These are phyloP conservation scores for Bergia puertoricense DNA, from an alignment of 92 coral and sea anemone species.

Conservation along the genomic window DNA sequence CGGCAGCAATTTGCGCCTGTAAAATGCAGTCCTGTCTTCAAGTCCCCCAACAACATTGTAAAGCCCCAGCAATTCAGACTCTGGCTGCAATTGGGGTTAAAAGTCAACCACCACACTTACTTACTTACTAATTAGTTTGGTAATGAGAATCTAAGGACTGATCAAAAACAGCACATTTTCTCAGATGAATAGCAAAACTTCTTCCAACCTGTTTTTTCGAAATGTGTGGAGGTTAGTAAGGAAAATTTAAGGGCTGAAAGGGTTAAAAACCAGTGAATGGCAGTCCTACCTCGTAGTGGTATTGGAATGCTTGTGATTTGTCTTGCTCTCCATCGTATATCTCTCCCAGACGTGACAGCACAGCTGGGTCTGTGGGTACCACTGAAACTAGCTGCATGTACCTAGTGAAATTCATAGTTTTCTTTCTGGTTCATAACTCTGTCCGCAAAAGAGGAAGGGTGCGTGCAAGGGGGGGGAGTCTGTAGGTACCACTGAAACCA, in stretches of 20 bases:
- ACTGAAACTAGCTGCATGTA: slow-evolving; percentile 98
- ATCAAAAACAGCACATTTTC: background rate
- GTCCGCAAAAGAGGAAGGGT: background rate
- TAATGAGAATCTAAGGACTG: background rate
- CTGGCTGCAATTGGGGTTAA: no score
- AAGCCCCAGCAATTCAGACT: no score
- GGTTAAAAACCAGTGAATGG: background rate
- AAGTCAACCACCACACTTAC: no score
- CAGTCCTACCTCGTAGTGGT: slow-evolving; percentile 85
- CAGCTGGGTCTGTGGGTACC: slow-evolving; percentile 97
- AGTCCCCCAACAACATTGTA: no score
- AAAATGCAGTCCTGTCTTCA: no score
- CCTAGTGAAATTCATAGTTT: slow-evolving; percentile 52
- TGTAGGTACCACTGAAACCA: slow-evolving; percentile 95
- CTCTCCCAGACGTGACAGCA: slow-evolving; percentile 93
- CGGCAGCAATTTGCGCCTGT: no score
- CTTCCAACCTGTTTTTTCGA: background rate
- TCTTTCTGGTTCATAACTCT: background rate
- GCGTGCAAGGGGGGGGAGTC: no score
- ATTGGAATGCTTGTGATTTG: slow-evolving; percentile 98
- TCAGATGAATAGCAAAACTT: background rate
- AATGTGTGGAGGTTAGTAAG: background rate
- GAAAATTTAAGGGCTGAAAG: background rate
- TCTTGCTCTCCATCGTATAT: slow-evolving; percentile 94
- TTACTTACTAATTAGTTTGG: background rate